Evolutionary conservation across 1,140 invertebrate genomes (phyloP).

Genomic region (Hypsibius dujardini): DNA sequence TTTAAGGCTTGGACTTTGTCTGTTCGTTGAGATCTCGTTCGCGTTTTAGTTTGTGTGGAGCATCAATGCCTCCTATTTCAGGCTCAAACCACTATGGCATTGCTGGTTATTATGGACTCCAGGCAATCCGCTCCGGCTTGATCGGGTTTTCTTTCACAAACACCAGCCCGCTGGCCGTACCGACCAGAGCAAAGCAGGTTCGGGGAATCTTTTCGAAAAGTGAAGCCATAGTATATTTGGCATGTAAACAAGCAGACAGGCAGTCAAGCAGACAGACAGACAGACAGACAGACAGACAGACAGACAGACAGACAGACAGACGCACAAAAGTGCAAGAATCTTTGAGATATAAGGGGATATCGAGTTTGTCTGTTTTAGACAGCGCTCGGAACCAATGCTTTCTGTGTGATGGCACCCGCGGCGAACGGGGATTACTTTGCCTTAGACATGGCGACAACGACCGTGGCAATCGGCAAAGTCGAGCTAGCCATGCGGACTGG

Average conservation of each 20-base stretch:
- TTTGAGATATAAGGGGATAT: neutral
- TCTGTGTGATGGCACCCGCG: constrained; percentile 59
- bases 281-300: too few relatives aligned
- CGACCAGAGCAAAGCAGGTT: constrained; percentile 51
- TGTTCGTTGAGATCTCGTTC: neutral
- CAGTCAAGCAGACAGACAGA: neutral
- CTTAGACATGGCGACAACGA: constrained; percentile 81
- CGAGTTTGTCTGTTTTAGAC: constrained; percentile 32
- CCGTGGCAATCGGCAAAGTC: constrained; percentile 63
- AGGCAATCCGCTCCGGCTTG: constrained; percentile 53
- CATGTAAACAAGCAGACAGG: neutral
- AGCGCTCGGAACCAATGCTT: constrained; percentile 71
- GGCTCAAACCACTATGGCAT: constrained; percentile 79
- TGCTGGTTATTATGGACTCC: constrained; percentile 62
- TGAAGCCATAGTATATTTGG: neutral
- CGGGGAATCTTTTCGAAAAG: neutral
- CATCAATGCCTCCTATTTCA: constrained; percentile 23
- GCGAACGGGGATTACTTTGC: constrained; percentile 54
- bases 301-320: too few relatives aligned
- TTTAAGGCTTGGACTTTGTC: constrained; percentile 16
- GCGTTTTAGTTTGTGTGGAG: too few relatives aligned
- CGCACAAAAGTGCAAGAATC: neutral
- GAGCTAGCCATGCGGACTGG: constrained; percentile 39
- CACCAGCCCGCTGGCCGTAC: constrained; percentile 68
- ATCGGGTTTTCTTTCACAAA: constrained; percentile 81